Conservation (phyloP, 2,888 invertebrate genomes). For the Nomada ruficornis region DNA sequence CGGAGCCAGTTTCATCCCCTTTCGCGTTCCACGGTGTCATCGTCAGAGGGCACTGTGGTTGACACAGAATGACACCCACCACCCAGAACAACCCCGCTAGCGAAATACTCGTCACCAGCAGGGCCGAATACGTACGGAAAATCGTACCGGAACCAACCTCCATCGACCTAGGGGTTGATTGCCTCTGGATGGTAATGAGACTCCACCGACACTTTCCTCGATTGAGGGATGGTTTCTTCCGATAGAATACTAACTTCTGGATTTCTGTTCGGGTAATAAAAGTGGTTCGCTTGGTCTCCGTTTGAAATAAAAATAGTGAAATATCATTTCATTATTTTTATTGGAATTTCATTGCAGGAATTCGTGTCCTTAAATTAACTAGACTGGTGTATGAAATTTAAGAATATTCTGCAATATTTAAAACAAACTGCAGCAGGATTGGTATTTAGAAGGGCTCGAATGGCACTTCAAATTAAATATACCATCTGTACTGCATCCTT, state of each 20-base stretch:
- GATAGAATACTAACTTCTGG: not conserved
- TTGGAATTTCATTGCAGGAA: no score
- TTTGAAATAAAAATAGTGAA: no score
- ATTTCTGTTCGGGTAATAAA: no score
- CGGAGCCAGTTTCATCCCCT: conserved; percentile 81
- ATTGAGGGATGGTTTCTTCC: not conserved
- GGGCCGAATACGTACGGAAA: conserved; percentile 42
- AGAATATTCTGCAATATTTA: no score
- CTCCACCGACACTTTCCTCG: conserved; percentile 27
- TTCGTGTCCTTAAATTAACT: no score
- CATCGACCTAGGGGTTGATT: conserved; percentile 29
- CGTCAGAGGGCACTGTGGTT: conserved; percentile 84
- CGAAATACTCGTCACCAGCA: conserved; percentile 69
- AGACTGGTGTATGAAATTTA: no score
- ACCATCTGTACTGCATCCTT: no score
- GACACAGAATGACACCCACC: conserved; percentile 83
- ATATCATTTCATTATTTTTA: no score
- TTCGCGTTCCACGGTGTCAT: conserved; percentile 83
- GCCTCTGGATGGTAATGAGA: conserved; percentile 43
- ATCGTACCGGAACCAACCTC: conserved; percentile 26
- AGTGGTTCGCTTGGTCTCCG: no score
- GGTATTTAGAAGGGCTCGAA: no score
- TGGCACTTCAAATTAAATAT: no score
- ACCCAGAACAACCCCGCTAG: conserved; percentile 54
- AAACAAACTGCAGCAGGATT: no score